Evolutionary conservation across 2,113 vertebrate genomes (phyloP), one percentile per base, ranked within the genome.

Genomic region (Azemiops feae): DNA sequence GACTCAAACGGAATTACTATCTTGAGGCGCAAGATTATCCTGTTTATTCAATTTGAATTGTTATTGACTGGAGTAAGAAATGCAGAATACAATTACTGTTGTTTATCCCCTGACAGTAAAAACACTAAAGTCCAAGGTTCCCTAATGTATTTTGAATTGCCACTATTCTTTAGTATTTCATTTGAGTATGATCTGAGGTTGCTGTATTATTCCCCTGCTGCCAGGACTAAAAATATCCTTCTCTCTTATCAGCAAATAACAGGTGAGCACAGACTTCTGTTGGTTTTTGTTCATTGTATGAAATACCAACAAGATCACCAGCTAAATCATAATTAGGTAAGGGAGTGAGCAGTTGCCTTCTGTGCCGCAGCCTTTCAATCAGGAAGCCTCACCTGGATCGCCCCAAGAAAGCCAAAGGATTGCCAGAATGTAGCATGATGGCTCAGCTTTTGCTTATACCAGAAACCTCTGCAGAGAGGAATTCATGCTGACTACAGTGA

Each of bases 161-260:
- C 30, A 1, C 90, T 95, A 3, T 94, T 95, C 20, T 94, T 87
- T 93, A 88, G 88, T 93, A 52, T 85, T 87, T 94, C 69, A 25
- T 95, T 88, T 95, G 94, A 92, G 57, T 20, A 0, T 23, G 74
- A 30, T 53, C 92, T 94, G 57, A 5, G 69, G 45, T 69, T 91
- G 93, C 93, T 69, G 88, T 58, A 96, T 93, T 30, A 25, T 69
- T 95, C 47, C 91, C 91, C 93, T 95, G 94, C 94, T 96, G 92
- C 53, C 88, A 43, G 34, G 18, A 52, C 69, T 90, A 91, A 88
- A 91, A 94, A 94, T 81, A 45, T 25, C 43, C 43, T 93, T 92
- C 25, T 91, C 14, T 39, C 52, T 43, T 91, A 22, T 45, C 18
- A 53, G 94, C 88, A 53, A 87, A 14, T 60, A 93, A 91, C 0